Conservation (phyloP, 1,140 invertebrate species). For the Cardiocondyla obscurior region DNA sequence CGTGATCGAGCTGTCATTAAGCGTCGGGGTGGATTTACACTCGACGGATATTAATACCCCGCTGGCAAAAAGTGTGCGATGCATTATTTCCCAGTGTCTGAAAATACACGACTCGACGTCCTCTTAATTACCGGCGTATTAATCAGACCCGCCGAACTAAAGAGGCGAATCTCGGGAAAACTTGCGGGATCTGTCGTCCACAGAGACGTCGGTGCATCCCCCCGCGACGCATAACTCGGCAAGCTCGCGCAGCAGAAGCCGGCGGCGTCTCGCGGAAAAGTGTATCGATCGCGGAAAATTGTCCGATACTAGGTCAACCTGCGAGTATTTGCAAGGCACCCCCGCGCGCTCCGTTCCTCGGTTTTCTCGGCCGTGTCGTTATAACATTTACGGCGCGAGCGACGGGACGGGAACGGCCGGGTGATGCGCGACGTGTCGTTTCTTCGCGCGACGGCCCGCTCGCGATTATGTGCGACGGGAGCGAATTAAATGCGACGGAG, state of each 20-base stretch:
- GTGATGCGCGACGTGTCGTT: not conserved
- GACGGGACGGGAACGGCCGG: not conserved
- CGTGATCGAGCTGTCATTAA: not conserved
- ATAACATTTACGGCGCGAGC: constrained; percentile 33
- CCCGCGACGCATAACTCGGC: constrained; percentile 10
- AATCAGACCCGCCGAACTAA: not conserved
- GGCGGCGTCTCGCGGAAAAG: constrained; percentile 59
- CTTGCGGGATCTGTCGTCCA: not conserved
- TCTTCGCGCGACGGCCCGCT: not conserved
- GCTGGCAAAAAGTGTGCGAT: not conserved
- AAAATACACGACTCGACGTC: not conserved
- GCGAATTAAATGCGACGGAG: not conserved
- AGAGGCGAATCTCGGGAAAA: not conserved
- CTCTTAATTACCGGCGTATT: not conserved
- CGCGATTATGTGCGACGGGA: not conserved
- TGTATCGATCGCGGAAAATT: constrained; percentile 70
- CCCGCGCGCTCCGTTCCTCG: not conserved
- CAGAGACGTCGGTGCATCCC: not conserved
- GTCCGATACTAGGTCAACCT: constrained; percentile 68
- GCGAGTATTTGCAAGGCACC: constrained; percentile 61
- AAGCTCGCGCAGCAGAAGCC: constrained; percentile 21
- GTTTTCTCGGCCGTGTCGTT: constrained; percentile 23
- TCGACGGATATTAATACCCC: not conserved
- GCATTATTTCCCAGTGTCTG: not conserved
- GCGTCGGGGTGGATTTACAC: not conserved